Conservation (phyloP, 2,797 vertebrate species). For the Falco cherrug region DNA sequence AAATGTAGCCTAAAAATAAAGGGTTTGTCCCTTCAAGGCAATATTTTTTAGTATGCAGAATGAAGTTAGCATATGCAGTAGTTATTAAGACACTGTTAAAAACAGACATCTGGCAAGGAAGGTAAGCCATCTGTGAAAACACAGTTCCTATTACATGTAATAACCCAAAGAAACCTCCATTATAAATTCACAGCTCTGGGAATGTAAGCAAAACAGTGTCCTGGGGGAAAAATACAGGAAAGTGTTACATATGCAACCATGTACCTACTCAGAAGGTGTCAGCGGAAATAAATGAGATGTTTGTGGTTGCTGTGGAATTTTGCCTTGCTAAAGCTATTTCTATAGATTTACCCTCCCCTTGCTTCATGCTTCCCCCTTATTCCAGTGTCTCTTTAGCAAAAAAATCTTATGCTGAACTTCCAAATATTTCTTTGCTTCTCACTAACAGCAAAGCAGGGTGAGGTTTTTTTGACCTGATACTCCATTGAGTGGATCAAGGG, state of each 20-base stretch:
- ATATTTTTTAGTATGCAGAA: not conserved
- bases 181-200: conserved; percentile 30
- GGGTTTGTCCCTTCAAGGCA: not conserved
- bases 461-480: not conserved
- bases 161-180: conserved; percentile 47
- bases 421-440: not conserved
- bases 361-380: not conserved
- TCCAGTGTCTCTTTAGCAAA: not conserved
- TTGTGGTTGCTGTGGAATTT: not conserved
- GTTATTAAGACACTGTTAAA: conserved; percentile 28
- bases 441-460: not conserved
- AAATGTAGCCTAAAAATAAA: not conserved
- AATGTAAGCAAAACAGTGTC: conserved; percentile 41
- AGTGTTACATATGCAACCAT: conserved; percentile 20
- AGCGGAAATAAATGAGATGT: conserved; percentile 21
- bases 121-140: conserved; percentile 59
- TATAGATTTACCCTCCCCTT: not conserved
- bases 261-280: not conserved
- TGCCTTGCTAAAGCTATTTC: not conserved
- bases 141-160: not conserved
- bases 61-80: not conserved
- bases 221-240: not conserved
- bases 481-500: not conserved
- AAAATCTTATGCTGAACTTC: not conserved
- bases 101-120: conserved; percentile 37